Conservation (phyloP, 1,140 invertebrate genomes). For the Temnothorax nylanderi region DNA sequence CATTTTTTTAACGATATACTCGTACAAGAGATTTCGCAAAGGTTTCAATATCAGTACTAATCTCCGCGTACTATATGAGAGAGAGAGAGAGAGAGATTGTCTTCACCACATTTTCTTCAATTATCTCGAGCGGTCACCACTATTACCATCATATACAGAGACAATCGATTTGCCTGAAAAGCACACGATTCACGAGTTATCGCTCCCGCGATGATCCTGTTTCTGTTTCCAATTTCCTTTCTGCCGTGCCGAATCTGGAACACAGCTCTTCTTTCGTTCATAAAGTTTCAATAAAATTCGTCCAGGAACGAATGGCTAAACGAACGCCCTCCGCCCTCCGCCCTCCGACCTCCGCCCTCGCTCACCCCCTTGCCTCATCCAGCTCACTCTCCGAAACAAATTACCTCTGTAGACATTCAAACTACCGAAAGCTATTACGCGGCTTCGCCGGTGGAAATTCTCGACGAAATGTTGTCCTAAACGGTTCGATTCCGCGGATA, state of each 20-base stretch:
- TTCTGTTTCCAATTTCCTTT: conserved; percentile 54
- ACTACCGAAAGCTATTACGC: conserved; percentile 64
- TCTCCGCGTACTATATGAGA: neutral
- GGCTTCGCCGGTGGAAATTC: conserved; percentile 54
- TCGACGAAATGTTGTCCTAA: conserved; percentile 56
- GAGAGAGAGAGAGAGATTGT: neutral
- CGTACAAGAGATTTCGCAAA: neutral
- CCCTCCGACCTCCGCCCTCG: neutral
- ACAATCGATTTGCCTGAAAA: conserved; percentile 42
- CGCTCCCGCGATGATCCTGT: conserved; percentile 29
- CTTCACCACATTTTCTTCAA: conserved; percentile 12
- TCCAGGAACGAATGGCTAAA: conserved; percentile 40
- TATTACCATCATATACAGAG: neutral
- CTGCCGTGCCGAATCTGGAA: conserved; percentile 37
- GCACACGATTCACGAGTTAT: conserved; percentile 16
- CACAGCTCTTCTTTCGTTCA: conserved; percentile 52
- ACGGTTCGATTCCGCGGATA: conserved; percentile 56
- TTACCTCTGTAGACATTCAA: conserved; percentile 62
- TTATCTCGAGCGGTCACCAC: conserved; percentile 19
- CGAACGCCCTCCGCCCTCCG: neutral
- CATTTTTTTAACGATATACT: neutral
- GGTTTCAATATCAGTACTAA: neutral
- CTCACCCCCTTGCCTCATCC: neutral
- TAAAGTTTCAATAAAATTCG: conserved; percentile 61
- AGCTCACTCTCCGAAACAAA: conserved; percentile 41